Conservation (phyloP, 2,113 vertebrate genomes). For the Bungarus multicinctus region DNA sequence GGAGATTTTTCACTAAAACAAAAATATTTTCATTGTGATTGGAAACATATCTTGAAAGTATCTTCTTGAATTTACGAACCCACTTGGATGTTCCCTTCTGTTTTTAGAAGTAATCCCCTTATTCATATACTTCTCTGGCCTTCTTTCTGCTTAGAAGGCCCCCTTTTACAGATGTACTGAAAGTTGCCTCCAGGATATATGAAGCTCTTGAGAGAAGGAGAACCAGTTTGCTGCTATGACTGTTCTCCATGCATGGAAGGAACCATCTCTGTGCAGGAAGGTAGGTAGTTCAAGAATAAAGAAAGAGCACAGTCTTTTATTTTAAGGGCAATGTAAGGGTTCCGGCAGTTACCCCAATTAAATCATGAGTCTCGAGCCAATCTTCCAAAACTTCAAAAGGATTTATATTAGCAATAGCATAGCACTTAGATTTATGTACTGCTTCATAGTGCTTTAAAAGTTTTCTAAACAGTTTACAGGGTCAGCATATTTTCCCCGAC, state of each 20-base stretch:
- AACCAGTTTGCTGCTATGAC: not conserved
- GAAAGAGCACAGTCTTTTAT: not conserved
- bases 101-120: not conserved
- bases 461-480: too few relatives aligned
- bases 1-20: not conserved
- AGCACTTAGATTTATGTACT: too few relatives aligned
- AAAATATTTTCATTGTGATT: not conserved
- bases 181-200: not conserved
- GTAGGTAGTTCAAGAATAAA: not conserved
- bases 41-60: not conserved
- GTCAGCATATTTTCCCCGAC: too few relatives aligned
- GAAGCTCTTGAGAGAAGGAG: not conserved
- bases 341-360: too few relatives aligned
- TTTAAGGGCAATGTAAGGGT: not conserved
- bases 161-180: not conserved
- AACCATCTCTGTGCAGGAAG: not conserved
- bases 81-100: not conserved
- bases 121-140: too few relatives aligned
- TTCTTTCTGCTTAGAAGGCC: not conserved
- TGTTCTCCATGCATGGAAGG: not conserved
- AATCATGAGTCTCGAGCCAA: too few relatives aligned
- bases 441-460: too few relatives aligned
- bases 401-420: too few relatives aligned
- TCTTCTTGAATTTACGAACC: not conserved
- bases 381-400: too few relatives aligned